Evolutionary conservation across 2,888 invertebrate species (phyloP).

Genomic region (Ennomos erosarius): DNA sequence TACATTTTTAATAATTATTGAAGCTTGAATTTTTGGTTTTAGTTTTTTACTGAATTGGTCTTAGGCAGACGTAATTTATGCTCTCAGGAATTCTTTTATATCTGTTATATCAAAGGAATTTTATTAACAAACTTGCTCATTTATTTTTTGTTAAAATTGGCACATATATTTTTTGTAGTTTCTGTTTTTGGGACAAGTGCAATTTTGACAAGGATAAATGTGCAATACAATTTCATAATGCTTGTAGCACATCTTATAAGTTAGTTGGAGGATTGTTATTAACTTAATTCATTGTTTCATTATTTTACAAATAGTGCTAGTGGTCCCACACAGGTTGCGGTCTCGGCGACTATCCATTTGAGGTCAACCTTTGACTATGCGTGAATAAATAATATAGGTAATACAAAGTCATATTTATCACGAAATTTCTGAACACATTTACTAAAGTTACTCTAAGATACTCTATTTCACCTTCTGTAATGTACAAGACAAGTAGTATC

Average conservation of each 20-base stretch:
- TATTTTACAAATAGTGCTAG: not conserved
- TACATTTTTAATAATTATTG: slow-evolving; percentile 62
- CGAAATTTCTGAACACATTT: not conserved
- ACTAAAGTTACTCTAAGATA: not conserved
- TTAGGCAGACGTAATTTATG: slow-evolving; percentile 36
- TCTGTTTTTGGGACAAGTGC: slow-evolving; percentile 43
- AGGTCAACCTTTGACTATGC: too few species aligned
- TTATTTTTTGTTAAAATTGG: slow-evolving; percentile 52
- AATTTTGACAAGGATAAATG: slow-evolving; percentile 51
- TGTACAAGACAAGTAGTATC: slow-evolving; percentile 6
- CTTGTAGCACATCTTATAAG: slow-evolving; percentile 23
- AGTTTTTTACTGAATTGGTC: slow-evolving; percentile 51
- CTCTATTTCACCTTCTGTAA: slow-evolving; percentile 13
- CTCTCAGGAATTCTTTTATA: slow-evolving; percentile 30
- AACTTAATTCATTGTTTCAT: slow-evolving; percentile 27
- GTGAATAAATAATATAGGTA: too few species aligned
- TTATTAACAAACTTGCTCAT: slow-evolving; percentile 39
- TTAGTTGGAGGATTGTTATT: slow-evolving; percentile 41
- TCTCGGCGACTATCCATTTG: too few species aligned
- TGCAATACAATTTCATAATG: slow-evolving; percentile 33
- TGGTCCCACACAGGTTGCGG: too few species aligned
- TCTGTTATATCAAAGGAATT: slow-evolving; percentile 37
- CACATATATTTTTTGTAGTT: slow-evolving; percentile 42
- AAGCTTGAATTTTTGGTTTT: slow-evolving; percentile 61
- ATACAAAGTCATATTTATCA: too few species aligned